Evolutionary conservation across 2,797 vertebrate genomes (phyloP).

Genomic region (Enteromius trimaculatus): DNA sequence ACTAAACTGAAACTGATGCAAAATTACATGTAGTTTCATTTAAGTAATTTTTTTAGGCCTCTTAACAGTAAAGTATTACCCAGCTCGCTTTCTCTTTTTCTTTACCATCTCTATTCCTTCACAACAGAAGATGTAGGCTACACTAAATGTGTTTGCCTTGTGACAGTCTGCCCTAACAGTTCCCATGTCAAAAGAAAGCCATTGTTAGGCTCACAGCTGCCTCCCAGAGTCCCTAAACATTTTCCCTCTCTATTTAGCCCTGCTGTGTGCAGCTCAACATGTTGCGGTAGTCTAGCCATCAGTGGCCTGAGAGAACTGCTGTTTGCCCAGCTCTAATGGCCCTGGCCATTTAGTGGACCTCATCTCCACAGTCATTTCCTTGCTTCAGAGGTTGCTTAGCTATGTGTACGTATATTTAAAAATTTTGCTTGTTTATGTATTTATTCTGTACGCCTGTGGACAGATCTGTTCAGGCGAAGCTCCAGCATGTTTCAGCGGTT

Average conservation of each 20-base stretch:
- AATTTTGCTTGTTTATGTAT: slow-evolving; percentile 57
- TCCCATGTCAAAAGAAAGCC: slow-evolving; percentile 14
- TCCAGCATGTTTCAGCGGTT: slow-evolving; percentile 40
- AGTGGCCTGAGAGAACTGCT: slow-evolving; percentile 38
- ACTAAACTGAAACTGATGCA: not conserved
- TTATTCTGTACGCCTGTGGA: slow-evolving; percentile 42
- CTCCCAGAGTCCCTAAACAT: slow-evolving; percentile 9
- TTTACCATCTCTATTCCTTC: not conserved
- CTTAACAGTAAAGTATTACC: not conserved
- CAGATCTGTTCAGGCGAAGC: slow-evolving; percentile 44
- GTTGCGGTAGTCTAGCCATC: slow-evolving; percentile 51
- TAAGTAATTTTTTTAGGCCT: not conserved
- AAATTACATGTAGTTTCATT: not conserved
- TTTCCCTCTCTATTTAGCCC: not conserved
- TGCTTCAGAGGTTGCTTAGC: slow-evolving; percentile 52
- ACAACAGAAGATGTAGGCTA: not conserved
- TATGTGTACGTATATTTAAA: slow-evolving; percentile 56
- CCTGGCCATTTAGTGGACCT: slow-evolving; percentile 47
- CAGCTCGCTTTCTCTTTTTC: not conserved
- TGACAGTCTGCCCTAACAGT: not conserved
- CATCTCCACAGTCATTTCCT: slow-evolving; percentile 58
- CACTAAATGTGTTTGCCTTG: not conserved
- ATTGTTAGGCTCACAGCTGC: slow-evolving; percentile 7
- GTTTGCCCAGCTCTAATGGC: slow-evolving; percentile 48
- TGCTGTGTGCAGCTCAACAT: slow-evolving; percentile 32